Percentiles rank a stretch among this genome's conserved stretches.
phyloP scores from a whole-genome alignment of 2,888 invertebrate genomes.

The Taphrorychus bicolor region DNA sequence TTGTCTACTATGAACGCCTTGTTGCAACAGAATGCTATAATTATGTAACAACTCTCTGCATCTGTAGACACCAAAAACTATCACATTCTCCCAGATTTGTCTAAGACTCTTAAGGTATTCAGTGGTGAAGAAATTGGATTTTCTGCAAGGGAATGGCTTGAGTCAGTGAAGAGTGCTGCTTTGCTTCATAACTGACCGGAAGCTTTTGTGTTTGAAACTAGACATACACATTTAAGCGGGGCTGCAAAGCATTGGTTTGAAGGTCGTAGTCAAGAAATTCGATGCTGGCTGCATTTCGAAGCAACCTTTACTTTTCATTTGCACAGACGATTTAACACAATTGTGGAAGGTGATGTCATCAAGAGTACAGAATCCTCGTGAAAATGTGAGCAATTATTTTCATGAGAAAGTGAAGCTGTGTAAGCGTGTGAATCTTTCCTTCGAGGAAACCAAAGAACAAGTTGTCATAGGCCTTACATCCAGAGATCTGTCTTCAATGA shows the following conservation, averaged over 20 bases:
- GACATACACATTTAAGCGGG: not conserved
- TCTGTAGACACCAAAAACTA: not conserved
- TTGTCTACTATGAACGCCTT: not conserved
- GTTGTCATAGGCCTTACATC: not conserved
- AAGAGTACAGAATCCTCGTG: not conserved
- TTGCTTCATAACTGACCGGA: not conserved
- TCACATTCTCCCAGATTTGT: not conserved
- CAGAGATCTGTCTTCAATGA: not conserved
- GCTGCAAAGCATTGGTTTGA: not conserved
- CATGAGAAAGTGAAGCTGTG: not conserved
- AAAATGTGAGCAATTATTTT: not conserved
- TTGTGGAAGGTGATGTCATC: not conserved
- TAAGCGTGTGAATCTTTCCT: not conserved
- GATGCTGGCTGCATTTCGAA: not conserved
- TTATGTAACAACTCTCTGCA: not conserved
- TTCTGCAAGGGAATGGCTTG: not conserved
- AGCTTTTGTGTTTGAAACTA: not conserved
- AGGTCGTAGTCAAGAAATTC: not conserved
- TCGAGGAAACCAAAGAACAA: constrained; percentile 6
- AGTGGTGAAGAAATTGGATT: not conserved
- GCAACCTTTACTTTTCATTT: too few species aligned
- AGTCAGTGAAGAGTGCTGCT: not conserved
- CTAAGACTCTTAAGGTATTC: not conserved
- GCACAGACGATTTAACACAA: not conserved
- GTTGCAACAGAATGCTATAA: not conserved